Percentiles rank a stretch among this genome's conserved stretches.
Evolutionary conservation across 1,140 invertebrate species (phyloP).

Genomic region (Liolophura sinensis): DNA sequence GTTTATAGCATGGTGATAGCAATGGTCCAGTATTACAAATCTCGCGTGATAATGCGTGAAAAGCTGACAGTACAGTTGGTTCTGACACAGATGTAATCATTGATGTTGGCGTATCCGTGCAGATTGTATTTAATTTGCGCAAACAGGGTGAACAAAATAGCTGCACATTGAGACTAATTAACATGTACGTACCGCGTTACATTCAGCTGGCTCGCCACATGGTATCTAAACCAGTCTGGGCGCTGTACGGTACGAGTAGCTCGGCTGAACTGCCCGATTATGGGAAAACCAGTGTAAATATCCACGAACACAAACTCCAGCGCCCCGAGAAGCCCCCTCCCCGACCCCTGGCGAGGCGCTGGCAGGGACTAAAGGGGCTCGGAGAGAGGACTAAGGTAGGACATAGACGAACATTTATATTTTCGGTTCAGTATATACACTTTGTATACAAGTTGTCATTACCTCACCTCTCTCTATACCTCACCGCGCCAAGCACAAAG

Average conservation of each 20-base stretch:
- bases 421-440: not conserved
- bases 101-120: too few relatives aligned
- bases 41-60: too few relatives aligned
- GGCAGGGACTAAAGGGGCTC: slow-evolving; percentile 29
- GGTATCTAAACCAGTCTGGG: too few relatives aligned
- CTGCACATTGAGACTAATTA: too few relatives aligned
- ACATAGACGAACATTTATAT: not conserved
- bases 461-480: not conserved
- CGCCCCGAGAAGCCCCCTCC: slow-evolving; percentile 13
- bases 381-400: slow-evolving; percentile 31
- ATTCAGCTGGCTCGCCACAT: too few relatives aligned
- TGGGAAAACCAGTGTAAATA: slow-evolving; percentile 27
- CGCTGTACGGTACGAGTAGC: not conserved
- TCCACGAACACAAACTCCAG: slow-evolving; percentile 28
- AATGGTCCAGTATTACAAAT: too few relatives aligned
- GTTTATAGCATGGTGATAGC: too few relatives aligned
- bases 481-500: not conserved
- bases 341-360: slow-evolving; percentile 5
- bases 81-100: too few relatives aligned
- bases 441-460: not conserved
- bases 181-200: too few relatives aligned
- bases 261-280: slow-evolving; percentile 32
- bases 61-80: too few relatives aligned
- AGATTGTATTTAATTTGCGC: too few relatives aligned
- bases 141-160: too few relatives aligned